These are phyloP conservation scores for Buteo buteo DNA, from an alignment of 2,113 vertebrate species.

Conservation along the genomic window DNA sequence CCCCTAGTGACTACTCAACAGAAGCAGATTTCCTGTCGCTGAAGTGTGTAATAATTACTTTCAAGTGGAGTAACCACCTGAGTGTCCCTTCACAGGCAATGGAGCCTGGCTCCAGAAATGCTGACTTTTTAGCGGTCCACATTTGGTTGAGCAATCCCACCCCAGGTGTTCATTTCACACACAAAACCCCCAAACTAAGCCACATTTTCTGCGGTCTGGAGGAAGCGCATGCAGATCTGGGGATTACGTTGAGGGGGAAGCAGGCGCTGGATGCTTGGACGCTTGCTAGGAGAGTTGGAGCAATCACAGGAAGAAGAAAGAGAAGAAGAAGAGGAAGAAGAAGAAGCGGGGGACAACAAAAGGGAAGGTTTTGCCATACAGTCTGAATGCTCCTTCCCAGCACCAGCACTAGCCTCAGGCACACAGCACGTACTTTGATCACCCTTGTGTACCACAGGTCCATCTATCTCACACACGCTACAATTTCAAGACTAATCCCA, in stretches of 20 bases:
- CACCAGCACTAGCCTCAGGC: neutral
- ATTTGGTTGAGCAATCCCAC: neutral
- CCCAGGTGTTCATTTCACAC: neutral
- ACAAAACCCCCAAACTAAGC: neutral
- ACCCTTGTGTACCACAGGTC: neutral
- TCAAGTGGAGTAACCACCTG: neutral
- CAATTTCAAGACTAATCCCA: neutral
- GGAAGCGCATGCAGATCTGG: neutral
- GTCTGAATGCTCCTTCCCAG: neutral
- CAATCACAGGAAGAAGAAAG: neutral
- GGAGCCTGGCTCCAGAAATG: neutral
- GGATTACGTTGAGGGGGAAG: neutral
- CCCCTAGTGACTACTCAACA: neutral
- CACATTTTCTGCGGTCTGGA: neutral
- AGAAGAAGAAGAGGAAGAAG: too few species aligned
- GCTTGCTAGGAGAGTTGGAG: neutral
- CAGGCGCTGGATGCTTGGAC: accelerated
- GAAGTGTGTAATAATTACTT: neutral
- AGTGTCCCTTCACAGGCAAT: neutral
- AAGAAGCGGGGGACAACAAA: neutral
- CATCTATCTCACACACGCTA: neutral
- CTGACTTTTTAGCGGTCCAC: neutral
- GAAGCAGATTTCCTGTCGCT: neutral
- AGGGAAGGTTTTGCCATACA: neutral
- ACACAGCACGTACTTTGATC: accelerated